Percentiles rank a stretch among this genome's conserved stretches.
Evolutionary conservation across 2,797 vertebrate genomes (phyloP).

Genomic region (Masticophis lateralis): DNA sequence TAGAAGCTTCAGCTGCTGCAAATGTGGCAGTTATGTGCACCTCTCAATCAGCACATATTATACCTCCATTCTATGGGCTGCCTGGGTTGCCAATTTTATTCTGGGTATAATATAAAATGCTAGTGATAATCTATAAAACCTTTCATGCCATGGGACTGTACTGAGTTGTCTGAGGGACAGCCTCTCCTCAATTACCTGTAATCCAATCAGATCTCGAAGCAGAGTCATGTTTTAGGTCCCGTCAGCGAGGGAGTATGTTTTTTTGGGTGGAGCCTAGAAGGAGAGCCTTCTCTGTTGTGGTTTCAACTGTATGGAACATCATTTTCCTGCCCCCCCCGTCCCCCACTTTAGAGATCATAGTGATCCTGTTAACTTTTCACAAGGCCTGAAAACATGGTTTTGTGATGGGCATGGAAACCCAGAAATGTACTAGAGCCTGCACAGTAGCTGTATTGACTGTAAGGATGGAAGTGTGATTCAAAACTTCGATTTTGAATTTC

Average conservation of each 20-base stretch:
- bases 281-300: neutral
- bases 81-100: neutral
- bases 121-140: neutral
- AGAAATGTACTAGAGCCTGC: neutral
- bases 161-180: neutral
- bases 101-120: neutral
- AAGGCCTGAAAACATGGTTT: neutral
- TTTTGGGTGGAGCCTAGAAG: neutral
- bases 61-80: neutral
- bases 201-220: neutral
- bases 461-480: neutral
- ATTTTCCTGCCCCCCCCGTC: too few relatives aligned
- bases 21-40: neutral
- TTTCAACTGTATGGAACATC: neutral
- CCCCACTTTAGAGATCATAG: neutral
- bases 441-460: neutral
- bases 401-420: neutral
- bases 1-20: neutral
- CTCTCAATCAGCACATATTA: neutral
- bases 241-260: neutral
- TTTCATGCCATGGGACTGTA: neutral
- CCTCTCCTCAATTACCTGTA: neutral
- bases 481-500: neutral
- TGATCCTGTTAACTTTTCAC: neutral
- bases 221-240: neutral